phyloP scores from a whole-genome alignment of 2,113 vertebrate genomes.

The Hoplias malabaricus region DNA sequence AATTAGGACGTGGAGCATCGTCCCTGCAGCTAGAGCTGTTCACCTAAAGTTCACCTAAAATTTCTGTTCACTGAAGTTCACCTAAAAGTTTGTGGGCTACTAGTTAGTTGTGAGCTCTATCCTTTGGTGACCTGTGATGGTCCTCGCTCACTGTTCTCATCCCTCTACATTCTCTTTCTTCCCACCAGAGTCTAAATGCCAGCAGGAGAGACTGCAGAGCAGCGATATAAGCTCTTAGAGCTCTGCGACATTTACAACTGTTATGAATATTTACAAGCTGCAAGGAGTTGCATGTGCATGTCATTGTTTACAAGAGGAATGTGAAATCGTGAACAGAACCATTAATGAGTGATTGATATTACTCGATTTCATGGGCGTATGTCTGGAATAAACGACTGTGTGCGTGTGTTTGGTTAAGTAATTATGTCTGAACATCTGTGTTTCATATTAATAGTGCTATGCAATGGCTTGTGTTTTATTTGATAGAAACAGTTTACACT shows the following conservation, averaged over 20 bases:
- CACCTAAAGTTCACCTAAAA: too few relatives aligned
- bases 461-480: neutral
- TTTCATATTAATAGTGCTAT: neutral
- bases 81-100: conserved; percentile 12
- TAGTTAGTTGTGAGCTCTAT: conserved; percentile 22
- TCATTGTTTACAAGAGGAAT: neutral
- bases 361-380: neutral
- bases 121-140: neutral
- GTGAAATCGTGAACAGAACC: neutral
- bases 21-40: conserved; percentile 17
- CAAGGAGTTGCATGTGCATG: neutral
- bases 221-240: neutral
- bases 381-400: neutral
- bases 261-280: neutral
- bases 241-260: neutral
- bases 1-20: conserved; percentile 1
- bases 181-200: neutral
- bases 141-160: neutral
- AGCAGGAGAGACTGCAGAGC: neutral
- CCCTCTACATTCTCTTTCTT: conserved; percentile 6
- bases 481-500: neutral
- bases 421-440: neutral
- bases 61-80: conserved; percentile 31
- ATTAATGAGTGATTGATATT: neutral
- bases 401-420: neutral